Conservation (phyloP, 2,113 vertebrate genomes). For the Geococcyx californianus region DNA sequence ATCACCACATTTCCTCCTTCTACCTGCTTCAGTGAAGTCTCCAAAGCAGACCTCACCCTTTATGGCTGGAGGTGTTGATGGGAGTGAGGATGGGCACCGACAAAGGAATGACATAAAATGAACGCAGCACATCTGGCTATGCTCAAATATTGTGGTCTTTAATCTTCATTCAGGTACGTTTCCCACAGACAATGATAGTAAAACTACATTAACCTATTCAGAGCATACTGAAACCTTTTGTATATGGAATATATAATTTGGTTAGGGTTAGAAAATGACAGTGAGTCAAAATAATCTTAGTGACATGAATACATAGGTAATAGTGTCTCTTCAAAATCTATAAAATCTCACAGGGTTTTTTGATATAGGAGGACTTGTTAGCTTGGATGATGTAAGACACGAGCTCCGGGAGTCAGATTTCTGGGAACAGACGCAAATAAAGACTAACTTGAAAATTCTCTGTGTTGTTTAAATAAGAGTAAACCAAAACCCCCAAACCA, state of each 20-base stretch:
- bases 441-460: not conserved
- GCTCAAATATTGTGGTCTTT: not conserved
- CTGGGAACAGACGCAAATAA: not conserved
- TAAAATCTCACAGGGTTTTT: not conserved
- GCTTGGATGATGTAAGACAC: not conserved
- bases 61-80: not conserved
- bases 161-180: rapidly evolving
- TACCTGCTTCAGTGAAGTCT: not conserved
- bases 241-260: rapidly evolving
- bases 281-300: not conserved
- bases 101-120: not conserved
- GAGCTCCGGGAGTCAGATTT: not conserved
- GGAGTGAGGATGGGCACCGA: not conserved
- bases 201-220: not conserved
- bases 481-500: not conserved
- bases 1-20: not conserved
- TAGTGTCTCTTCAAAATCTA: not conserved
- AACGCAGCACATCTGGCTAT: not conserved
- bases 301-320: not conserved
- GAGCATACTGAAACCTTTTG: not conserved
- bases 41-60: not conserved
- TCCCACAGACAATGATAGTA: not conserved
- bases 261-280: not conserved
- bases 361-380: not conserved
- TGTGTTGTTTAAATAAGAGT: not conserved